Base-by-base conservation (phyloP, 2,797 vertebrate species). In the Rhinichthys osculus region DNA sequence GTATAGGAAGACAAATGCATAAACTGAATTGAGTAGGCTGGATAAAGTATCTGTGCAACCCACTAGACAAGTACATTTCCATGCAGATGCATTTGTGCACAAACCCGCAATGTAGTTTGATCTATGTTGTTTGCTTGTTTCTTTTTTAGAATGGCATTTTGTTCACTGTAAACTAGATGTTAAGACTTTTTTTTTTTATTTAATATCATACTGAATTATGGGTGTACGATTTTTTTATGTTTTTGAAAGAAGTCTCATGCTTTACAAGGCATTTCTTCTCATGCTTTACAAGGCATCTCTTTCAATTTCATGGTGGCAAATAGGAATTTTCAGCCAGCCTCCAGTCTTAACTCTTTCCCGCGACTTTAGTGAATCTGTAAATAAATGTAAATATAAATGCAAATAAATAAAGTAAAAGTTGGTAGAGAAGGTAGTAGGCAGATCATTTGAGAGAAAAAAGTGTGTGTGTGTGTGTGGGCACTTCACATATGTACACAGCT, bases 351-450 rank as follows among this genome's bases (percentile, higher is more conserved):
- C 42, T 44, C 9, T 44, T 44, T 11, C 10, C 42, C 0, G 9
- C 2, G 10, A 44, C 47, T 47, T 47, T 16, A 47, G 14, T 47
- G 47, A 47, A 14, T 16, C 47, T 47, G 47, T 47, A 16, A 47
- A 16, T 47, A 47, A 4, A 44, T 85, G 67, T 17, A 72, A 80
- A 80, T 72, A 50, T n/a, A 35, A 83, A 83, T 83, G 57, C 33
- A 76, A 74, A 76, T 82, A 72, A 57, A 54, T 33, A 13, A 16
- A 21, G 23, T 74, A 9, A 38, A 76, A 82, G 14, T 38, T 23
- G 35, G n/a, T 23, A 35, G 38, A 72, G 52, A 81, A 71, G 33
- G 11, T 11, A 71, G 33, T n/a, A n/a, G n/a, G 66, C 35, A 70
- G 16, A 71, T 47, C 50, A 27, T 8, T 40, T 67, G 6, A 40